A percentile compares a stretch with the other conserved stretches of the same genome.
These are phyloP conservation scores for Pituophis catenifer DNA, from an alignment of 2,113 vertebrate species.

Conservation along the genomic window DNA sequence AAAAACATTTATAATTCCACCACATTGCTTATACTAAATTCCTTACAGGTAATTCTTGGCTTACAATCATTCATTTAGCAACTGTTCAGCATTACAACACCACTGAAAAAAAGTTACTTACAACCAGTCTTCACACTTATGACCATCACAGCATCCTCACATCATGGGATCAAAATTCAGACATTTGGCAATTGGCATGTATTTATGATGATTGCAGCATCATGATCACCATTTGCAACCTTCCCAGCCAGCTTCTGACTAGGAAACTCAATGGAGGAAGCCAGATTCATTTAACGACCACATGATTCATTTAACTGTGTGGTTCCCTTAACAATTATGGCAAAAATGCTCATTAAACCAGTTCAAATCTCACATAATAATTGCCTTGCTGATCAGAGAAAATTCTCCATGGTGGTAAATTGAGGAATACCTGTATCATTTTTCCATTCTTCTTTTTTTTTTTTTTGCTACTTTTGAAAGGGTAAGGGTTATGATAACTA, in stretches of 20 bases:
- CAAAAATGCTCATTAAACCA: background rate
- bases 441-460: background rate
- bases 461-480: background rate
- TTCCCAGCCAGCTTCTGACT: background rate
- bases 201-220: background rate
- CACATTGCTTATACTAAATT: background rate
- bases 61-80: background rate
- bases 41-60: background rate
- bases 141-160: background rate
- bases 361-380: background rate
- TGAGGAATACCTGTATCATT: background rate
- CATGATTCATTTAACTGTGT: background rate
- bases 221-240: background rate
- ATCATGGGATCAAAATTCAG: background rate
- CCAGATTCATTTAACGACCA: background rate
- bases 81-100: background rate
- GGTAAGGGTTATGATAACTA: background rate
- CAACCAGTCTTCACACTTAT: background rate
- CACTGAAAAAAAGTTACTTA: background rate
- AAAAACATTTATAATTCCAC: background rate
- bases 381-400: background rate
- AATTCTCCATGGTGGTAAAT: background rate
- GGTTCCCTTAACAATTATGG: background rate
- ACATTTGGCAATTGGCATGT: background rate
- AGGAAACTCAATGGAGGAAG: background rate